Evolutionary conservation across 2,888 invertebrate species (phyloP).

Genomic region (Agyllia agylla): DNA sequence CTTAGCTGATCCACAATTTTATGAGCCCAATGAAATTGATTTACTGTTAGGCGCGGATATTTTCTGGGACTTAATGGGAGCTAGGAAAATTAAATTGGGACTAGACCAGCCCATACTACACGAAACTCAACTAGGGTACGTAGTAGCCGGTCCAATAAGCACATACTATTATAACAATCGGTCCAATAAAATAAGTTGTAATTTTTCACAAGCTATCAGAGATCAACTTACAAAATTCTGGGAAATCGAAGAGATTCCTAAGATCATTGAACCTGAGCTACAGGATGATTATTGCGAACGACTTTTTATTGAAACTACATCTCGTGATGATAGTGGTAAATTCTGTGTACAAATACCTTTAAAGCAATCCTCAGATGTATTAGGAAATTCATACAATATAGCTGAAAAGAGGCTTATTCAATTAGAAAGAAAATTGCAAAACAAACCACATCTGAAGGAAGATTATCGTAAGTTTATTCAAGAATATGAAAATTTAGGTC

Average conservation of each 20-base stretch:
- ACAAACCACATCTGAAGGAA: conserved; percentile 22
- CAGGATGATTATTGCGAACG: conserved; percentile 1
- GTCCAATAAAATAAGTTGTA: background rate
- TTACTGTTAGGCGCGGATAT: conserved; percentile 53
- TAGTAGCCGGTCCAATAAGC: background rate
- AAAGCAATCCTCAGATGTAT: background rate
- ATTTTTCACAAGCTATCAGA: background rate
- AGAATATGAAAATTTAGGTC: conserved; percentile 58
- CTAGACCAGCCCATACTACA: conserved; percentile 31
- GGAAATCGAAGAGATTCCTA: conserved; percentile 14
- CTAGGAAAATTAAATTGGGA: conserved; percentile 34
- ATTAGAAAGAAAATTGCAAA: conserved; percentile 39
- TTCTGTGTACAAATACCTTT: conserved; percentile 25
- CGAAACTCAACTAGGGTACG: background rate
- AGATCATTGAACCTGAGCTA: background rate
- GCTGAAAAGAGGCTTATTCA: conserved; percentile 5
- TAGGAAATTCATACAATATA: conserved; percentile 6
- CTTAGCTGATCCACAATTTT: conserved; percentile 51
- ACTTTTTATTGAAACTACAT: conserved; percentile 6
- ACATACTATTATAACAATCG: background rate
- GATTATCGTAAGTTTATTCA: conserved; percentile 40
- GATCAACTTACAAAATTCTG: conserved; percentile 8
- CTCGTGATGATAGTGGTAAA: background rate
- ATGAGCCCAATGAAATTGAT: conserved; percentile 36
- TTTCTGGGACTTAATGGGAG: conserved; percentile 58